phyloP scores from a whole-genome alignment of 2,797 vertebrate genomes.

The Lagothrix lagotricha region DNA sequence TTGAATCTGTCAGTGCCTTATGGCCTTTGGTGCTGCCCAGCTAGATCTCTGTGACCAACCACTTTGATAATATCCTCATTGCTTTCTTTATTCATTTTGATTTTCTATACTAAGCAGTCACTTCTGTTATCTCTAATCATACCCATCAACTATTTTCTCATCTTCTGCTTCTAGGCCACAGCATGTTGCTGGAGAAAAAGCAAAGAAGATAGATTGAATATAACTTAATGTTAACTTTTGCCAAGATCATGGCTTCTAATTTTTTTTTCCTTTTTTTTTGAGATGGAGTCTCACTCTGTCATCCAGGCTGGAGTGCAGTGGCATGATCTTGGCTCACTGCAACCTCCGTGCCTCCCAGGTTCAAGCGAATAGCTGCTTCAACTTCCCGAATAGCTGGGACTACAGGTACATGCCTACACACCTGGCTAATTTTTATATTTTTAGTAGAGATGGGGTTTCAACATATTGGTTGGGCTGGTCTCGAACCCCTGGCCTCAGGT shows the following conservation, averaged over 20 bases:
- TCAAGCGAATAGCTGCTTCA: neutral
- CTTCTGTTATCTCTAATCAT: slow-evolving; percentile 1
- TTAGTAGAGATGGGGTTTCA: neutral
- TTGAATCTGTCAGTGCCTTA: neutral
- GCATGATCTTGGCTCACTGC: too few relatives aligned
- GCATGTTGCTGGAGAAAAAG: slow-evolving; percentile 32
- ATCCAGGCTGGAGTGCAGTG: too few relatives aligned
- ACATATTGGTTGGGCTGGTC: neutral
- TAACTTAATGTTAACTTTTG: slow-evolving; percentile 31
- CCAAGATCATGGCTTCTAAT: neutral
- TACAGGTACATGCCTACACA: accelerated
- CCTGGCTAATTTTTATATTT: neutral
- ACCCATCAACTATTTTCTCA: slow-evolving; percentile 38
- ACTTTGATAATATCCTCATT: neutral
- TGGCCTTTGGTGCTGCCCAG: neutral
- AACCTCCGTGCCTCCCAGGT: neutral
- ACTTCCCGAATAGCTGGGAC: neutral
- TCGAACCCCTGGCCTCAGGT: neutral
- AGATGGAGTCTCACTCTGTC: too few relatives aligned
- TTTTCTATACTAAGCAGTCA: slow-evolving; percentile 18
- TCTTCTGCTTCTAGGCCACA: slow-evolving; percentile 42
- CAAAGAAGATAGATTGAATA: neutral
- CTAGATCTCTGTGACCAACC: neutral
- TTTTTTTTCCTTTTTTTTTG: neutral
- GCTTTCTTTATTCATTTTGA: slow-evolving; percentile 37